Evolutionary conservation across 2,888 invertebrate genomes (phyloP).

Genomic region (Cantharis rufa): DNA sequence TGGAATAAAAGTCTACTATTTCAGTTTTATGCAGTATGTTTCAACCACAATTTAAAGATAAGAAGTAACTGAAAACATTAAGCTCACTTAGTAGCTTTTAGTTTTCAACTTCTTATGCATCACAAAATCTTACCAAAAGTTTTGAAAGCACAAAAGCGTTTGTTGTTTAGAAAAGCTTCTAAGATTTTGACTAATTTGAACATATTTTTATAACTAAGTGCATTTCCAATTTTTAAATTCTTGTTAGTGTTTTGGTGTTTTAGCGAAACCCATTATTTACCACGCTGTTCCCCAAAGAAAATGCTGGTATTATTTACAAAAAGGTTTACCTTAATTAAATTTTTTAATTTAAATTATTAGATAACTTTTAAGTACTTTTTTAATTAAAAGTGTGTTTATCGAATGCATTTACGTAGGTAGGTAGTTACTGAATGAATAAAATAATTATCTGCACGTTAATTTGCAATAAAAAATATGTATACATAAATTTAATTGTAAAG

Average conservation of each 20-base stretch:
- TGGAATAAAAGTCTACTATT: neutral
- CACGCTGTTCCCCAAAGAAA: neutral
- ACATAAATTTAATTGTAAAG: neutral
- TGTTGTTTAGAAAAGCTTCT: neutral
- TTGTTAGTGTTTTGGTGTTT: neutral
- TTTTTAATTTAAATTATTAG: neutral
- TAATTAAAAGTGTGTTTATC: neutral
- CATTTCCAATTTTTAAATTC: neutral
- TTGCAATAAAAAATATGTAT: neutral
- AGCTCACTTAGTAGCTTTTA: neutral
- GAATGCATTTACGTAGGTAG: neutral
- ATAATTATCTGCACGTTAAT: neutral
- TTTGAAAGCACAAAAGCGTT: conserved; percentile 7
- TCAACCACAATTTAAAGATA: neutral
- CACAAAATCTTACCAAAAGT: conserved; percentile 6
- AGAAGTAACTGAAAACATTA: conserved; percentile 2
- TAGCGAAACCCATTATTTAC: neutral
- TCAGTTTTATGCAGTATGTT: neutral
- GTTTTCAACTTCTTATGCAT: neutral
- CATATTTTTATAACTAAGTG: neutral
- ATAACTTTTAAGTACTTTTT: neutral
- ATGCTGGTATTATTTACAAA: neutral
- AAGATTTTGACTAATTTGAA: neutral
- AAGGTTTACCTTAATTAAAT: neutral
- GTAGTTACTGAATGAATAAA: neutral